Conservation (phyloP, 2,797 vertebrate genomes). For the Simalia tracyae region DNA sequence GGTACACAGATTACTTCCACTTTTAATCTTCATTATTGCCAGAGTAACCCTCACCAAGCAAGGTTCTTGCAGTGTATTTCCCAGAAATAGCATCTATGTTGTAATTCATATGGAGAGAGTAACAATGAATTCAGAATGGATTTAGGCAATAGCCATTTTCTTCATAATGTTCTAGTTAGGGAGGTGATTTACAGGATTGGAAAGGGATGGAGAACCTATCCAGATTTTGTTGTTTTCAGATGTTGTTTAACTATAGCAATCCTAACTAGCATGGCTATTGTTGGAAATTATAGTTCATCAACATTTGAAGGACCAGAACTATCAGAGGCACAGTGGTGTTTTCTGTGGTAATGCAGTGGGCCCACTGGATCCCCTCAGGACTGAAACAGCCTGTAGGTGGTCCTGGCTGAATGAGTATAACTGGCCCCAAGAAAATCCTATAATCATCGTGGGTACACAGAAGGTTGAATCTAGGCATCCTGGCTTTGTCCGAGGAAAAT, state of each 20-base stretch:
- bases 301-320: not conserved
- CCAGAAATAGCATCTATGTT: not conserved
- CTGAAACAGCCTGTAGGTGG: not conserved
- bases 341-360: not conserved
- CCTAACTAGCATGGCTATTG: not conserved
- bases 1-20: not conserved
- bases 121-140: not conserved
- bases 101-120: not conserved
- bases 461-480: not conserved
- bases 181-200: not conserved
- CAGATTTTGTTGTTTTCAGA: not conserved
- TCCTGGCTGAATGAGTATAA: not conserved
- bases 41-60: not conserved
- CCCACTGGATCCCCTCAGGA: too few relatives aligned
- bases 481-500: not conserved
- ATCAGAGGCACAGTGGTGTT: not conserved
- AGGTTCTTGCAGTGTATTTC: not conserved
- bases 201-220: not conserved
- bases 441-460: not conserved
- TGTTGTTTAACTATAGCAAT: not conserved
- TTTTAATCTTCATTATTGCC: not conserved
- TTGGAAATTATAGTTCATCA: not conserved
- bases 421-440: not conserved
- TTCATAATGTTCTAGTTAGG: not conserved
- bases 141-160: not conserved